Evolutionary conservation across 2,888 invertebrate species (phyloP), one percentile per base, ranked within the genome.

Genomic region (Agrochola lychnidis): DNA sequence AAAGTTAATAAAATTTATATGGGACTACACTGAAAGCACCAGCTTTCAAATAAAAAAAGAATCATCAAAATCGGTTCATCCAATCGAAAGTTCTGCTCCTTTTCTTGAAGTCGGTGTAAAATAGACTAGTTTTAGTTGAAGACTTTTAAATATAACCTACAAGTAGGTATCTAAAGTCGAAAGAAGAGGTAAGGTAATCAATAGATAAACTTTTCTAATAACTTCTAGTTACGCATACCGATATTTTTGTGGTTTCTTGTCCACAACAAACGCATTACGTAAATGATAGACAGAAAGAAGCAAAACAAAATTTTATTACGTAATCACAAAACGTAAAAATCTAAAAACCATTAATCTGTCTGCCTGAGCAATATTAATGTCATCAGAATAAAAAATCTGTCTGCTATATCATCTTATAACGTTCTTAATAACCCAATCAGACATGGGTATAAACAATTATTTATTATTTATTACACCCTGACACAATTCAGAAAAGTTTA

Each of bases 321-420:
- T 25, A 56, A 73, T 19, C 53, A 16, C 4, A 16, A 40, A 25
- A 68, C 16, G n/a, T n/a, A 70, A 30, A 19, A n/a, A 7, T 16
- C 45, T 45, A 16, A 6, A 62, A 42, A 68, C 14, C 40, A 61
- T 51, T 16, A 51, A 61, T 61, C 22, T 42, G 19, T 36, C 16
- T 45, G 22, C 5, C 36, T 48, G 12, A 25, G 45, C 48, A 25
- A 76, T 25, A 63, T 75, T 12, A 63, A 75, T 63, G 36, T 36
- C 4, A 22, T 40, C 22, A 75, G 56, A 63, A 75, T 63, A 56
- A 62, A 74, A 51, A 53, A 62, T 62, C 19, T 62, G 42, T 42
- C 36, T 74, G 14, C 51, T 63, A 16, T 25, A 45, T 16, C 45
- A 16, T 48, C 0, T 53, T 16, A 6, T 45, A n/a, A 51, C 14